Conservation (phyloP, 2,113 vertebrate genomes). For the Oncorhynchus nerka region DNA sequence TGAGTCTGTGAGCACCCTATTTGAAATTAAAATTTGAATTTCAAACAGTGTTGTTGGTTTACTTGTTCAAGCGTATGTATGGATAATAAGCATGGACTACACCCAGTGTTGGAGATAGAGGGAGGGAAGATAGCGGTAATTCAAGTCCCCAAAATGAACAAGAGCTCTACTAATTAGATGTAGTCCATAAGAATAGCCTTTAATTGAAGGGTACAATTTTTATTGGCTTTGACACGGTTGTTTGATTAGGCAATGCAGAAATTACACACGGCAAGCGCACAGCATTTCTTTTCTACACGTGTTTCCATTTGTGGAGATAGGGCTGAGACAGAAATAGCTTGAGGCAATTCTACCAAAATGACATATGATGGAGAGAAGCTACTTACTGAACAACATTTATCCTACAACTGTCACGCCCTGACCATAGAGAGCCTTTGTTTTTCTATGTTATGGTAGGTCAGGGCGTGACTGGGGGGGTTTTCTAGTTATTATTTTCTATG, state of each 20-base stretch:
- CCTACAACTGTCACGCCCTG: too few relatives aligned
- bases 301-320: not conserved
- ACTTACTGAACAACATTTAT: too few relatives aligned
- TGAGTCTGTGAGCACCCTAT: constrained; percentile 1
- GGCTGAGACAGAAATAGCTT: not conserved
- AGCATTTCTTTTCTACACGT: constrained; percentile 25
- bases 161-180: constrained; percentile 34
- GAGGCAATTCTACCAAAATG: not conserved
- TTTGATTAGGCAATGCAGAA: constrained; percentile 38
- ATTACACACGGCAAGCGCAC: constrained; percentile 25
- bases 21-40: constrained; percentile 16
- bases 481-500: too few relatives aligned
- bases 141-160: constrained; percentile 25
- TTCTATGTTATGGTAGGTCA: too few relatives aligned
- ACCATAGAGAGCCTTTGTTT: too few relatives aligned
- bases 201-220: constrained; percentile 25
- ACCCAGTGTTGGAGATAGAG: not conserved
- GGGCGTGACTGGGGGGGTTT: too few relatives aligned
- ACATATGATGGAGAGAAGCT: too few relatives aligned
- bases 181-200: constrained; percentile 22
- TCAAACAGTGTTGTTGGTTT: constrained; percentile 9
- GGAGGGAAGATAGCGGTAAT: not conserved
- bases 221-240: constrained; percentile 28
- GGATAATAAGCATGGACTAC: not conserved
- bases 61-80: not conserved